phyloP scores from a whole-genome alignment of 1,140 invertebrate genomes.

The Drosophila sp. region DNA sequence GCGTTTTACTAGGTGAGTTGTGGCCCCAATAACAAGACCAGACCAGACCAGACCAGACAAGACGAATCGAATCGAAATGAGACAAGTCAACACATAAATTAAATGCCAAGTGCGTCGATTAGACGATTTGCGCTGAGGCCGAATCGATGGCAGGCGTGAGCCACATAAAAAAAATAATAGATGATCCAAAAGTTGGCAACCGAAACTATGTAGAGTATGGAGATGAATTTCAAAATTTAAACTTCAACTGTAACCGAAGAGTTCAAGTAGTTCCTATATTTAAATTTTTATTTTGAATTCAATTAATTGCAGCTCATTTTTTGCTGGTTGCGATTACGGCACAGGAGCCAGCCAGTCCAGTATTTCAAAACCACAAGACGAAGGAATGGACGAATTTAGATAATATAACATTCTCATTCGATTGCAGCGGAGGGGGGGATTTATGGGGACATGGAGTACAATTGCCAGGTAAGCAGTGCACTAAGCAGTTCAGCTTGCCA shows the following conservation, averaged over 20 bases:
- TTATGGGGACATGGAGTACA: slow-evolving; percentile 88
- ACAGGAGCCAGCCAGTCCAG: slow-evolving; percentile 81
- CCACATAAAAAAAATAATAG: slow-evolving; percentile 53
- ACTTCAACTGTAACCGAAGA: slow-evolving; percentile 5
- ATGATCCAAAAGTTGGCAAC: slow-evolving; percentile 20
- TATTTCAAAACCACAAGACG: slow-evolving; percentile 84
- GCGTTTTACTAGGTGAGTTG: slow-evolving; percentile 84
- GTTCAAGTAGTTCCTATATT: slow-evolving; percentile 17
- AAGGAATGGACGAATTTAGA: slow-evolving; percentile 88
- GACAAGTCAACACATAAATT: slow-evolving; percentile 56
- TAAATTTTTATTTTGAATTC: too few relatives aligned
- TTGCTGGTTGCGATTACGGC: slow-evolving; percentile 62
- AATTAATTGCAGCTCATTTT: slow-evolving; percentile 39
- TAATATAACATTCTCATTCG: slow-evolving; percentile 87
- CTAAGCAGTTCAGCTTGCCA: background rate
- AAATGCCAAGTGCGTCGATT: slow-evolving; percentile 79
- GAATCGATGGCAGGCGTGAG: slow-evolving; percentile 61
- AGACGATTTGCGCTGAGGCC: slow-evolving; percentile 55
- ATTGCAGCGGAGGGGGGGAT: slow-evolving; percentile 87
- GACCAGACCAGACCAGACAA: slow-evolving; percentile 16
- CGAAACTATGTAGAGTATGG: slow-evolving; percentile 28
- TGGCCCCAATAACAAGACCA: slow-evolving; percentile 62
- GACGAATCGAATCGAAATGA: slow-evolving; percentile 10
- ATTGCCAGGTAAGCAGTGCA: slow-evolving; percentile 85
- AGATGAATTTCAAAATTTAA: slow-evolving; percentile 25